phyloP scores from a whole-genome alignment of 2,797 vertebrate species.

The Fundulus diaphanus region DNA sequence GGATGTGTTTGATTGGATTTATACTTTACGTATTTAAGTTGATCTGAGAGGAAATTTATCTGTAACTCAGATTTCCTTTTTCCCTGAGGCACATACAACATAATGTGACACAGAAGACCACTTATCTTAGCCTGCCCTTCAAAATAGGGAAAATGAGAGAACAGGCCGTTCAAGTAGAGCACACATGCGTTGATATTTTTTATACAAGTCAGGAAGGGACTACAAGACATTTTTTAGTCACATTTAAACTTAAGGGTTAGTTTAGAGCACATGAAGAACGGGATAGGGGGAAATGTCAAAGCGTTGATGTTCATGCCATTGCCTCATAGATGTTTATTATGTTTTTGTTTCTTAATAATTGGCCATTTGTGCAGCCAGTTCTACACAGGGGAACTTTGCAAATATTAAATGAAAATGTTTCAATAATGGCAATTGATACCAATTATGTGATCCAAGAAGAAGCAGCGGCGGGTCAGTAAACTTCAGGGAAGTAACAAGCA shows the following conservation, averaged over 20 bases:
- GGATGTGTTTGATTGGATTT: conserved; percentile 6
- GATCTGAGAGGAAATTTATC: background rate
- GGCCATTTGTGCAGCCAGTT: background rate
- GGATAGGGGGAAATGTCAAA: background rate
- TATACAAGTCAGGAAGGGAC: background rate
- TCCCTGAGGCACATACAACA: no score
- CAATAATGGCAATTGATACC: background rate
- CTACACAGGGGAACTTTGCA: background rate
- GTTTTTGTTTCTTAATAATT: background rate
- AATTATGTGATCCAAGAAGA: background rate
- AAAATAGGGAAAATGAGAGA: background rate
- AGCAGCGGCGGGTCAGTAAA: background rate
- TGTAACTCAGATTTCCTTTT: background rate
- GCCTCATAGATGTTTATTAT: background rate
- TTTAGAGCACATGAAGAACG: background rate
- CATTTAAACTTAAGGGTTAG: background rate
- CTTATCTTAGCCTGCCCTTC: background rate
- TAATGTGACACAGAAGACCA: background rate
- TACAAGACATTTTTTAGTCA: background rate
- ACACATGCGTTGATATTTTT: background rate
- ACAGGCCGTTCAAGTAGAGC: background rate
- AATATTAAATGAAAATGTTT: background rate
- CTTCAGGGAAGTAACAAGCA: background rate
- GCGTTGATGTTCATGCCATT: background rate
- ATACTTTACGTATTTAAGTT: background rate